Percentiles rank a stretch among this genome's conserved stretches.
phyloP scores from a whole-genome alignment of 2,797 vertebrate genomes.

The Ptychadena robeensis region DNA sequence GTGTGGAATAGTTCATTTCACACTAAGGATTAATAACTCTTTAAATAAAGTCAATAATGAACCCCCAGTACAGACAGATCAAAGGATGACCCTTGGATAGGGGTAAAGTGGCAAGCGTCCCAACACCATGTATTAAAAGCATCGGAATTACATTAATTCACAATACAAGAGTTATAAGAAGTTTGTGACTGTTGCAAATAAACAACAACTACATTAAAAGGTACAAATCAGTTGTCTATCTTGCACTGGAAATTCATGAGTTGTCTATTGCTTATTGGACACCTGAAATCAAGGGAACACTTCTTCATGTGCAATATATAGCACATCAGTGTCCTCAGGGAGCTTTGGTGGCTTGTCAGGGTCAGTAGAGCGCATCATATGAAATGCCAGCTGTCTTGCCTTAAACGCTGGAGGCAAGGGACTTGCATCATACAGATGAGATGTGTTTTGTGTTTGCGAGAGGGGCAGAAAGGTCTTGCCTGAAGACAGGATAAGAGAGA shows the following conservation, averaged over 20 bases:
- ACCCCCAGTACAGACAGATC: background rate
- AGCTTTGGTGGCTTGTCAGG: conserved; percentile 54
- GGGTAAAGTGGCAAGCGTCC: background rate
- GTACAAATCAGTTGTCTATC: conserved; percentile 12
- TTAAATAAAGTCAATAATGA: background rate
- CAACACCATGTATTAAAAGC: background rate
- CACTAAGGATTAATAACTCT: no score
- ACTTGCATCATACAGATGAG: conserved; percentile 56
- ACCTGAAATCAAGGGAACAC: conserved; percentile 53
- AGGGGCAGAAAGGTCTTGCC: conserved; percentile 49
- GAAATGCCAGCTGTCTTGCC: conserved; percentile 59
- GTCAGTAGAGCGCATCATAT: conserved; percentile 58
- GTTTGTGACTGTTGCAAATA: background rate
- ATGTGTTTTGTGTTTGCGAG: conserved; percentile 48
- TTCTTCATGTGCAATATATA: conserved; percentile 50
- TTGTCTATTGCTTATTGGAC: conserved; percentile 53
- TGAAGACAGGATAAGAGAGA: conserved; percentile 50
- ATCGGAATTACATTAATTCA: background rate
- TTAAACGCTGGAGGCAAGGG: conserved; percentile 58
- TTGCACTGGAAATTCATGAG: conserved; percentile 36
- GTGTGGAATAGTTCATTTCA: no score
- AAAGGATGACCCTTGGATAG: background rate
- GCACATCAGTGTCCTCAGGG: conserved; percentile 44
- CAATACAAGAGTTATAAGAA: background rate
- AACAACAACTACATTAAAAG: background rate